These are phyloP conservation scores for Eublepharis macularius DNA, from an alignment of 2,113 vertebrate genomes.

Conservation along the genomic window DNA sequence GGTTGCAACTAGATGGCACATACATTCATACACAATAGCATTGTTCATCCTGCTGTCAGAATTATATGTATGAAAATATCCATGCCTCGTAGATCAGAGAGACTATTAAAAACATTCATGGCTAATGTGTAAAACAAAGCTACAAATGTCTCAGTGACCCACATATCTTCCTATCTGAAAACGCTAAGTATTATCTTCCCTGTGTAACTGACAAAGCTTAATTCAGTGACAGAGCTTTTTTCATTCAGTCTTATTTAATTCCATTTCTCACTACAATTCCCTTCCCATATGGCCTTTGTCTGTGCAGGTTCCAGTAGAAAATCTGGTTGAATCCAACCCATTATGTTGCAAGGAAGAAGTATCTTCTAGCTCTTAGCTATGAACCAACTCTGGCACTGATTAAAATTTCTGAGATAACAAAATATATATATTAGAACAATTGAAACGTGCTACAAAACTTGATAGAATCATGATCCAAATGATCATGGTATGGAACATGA, in stretches of 20 bases:
- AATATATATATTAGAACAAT: background rate
- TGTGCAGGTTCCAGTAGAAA: too few relatives aligned
- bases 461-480: background rate
- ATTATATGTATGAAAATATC: conserved; percentile 39
- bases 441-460: too few relatives aligned
- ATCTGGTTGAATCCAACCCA: too few relatives aligned
- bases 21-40: too few relatives aligned
- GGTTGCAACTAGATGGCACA: too few relatives aligned
- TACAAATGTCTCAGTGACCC: conserved; percentile 15
- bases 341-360: too few relatives aligned
- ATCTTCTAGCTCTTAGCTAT: background rate
- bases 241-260: too few relatives aligned
- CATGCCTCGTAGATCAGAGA: conserved; percentile 48
- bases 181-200: background rate
- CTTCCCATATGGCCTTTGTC: too few relatives aligned
- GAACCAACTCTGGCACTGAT: background rate
- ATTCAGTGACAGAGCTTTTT: background rate
- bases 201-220: conserved; percentile 36
- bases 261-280: too few relatives aligned
- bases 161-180: conserved; percentile 12
- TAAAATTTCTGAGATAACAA: background rate
- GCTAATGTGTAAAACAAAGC: conserved; percentile 29
- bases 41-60: conserved; percentile 40
- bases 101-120: conserved; percentile 38
- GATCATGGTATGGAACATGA: background rate